Evolutionary conservation across 2,113 vertebrate species (phyloP).

Genomic region (Cygnus atratus): DNA sequence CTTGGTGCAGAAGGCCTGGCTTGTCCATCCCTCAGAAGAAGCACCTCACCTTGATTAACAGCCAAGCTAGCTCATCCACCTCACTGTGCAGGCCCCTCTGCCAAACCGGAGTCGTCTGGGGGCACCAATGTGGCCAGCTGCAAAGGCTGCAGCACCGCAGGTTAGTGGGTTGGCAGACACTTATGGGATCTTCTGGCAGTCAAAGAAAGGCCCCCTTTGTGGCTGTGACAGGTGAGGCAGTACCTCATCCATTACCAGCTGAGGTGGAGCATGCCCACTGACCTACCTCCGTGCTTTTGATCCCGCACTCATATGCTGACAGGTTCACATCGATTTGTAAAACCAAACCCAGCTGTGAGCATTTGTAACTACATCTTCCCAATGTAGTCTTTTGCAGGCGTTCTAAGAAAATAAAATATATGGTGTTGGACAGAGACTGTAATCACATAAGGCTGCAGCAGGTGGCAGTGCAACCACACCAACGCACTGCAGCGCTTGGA

Average conservation of each 20-base stretch:
- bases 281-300: background rate
- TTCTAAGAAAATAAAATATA: background rate
- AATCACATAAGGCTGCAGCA: background rate
- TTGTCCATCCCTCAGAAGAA: background rate
- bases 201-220: background rate
- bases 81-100: rapidly evolving
- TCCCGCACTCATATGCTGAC: background rate
- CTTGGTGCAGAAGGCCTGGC: rapidly evolving
- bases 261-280: rapidly evolving
- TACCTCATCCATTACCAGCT: no score
- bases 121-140: rapidly evolving
- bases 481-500: rapidly evolving
- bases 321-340: background rate
- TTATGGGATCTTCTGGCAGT: background rate
- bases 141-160: background rate
- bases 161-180: background rate
- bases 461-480: conserved; percentile 28
- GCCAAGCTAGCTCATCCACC: background rate
- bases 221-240: background rate
- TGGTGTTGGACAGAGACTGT: background rate
- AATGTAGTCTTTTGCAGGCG: rapidly evolving
- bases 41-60: rapidly evolving
- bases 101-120: background rate
- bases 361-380: background rate
- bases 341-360: background rate